These are phyloP conservation scores for Caenorhabditis plicata DNA, from an alignment of 2,888 invertebrate genomes.

Conservation along the genomic window DNA sequence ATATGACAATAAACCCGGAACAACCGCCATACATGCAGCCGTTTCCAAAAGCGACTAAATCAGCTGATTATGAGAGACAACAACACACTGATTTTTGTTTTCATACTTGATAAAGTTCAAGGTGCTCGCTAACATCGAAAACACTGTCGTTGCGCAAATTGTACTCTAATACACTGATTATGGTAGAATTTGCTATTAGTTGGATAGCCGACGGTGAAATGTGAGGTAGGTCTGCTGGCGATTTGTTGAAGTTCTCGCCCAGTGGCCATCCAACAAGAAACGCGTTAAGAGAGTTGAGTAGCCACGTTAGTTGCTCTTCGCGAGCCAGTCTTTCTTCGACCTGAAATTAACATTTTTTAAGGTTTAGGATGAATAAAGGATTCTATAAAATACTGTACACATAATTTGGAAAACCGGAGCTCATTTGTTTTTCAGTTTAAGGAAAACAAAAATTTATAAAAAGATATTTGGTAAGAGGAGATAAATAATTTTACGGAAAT, in stretches of 20 bases:
- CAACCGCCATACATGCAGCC: constrained; percentile 52
- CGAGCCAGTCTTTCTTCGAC: constrained; percentile 59
- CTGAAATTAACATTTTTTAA: constrained; percentile 8
- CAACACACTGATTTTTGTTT: too few relatives aligned
- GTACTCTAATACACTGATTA: constrained; percentile 57
- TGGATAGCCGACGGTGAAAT: constrained; percentile 29
- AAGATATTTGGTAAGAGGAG: not conserved
- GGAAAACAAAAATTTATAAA: not conserved
- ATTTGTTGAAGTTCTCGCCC: constrained; percentile 13
- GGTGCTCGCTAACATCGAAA: constrained; percentile 64
- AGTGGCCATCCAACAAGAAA: constrained; percentile 44
- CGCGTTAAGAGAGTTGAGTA: constrained; percentile 56
- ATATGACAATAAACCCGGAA: constrained; percentile 48
- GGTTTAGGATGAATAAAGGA: not conserved
- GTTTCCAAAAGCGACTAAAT: constrained; percentile 57
- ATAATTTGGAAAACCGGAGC: too few relatives aligned
- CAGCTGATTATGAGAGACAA: too few relatives aligned
- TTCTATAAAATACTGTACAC: too few relatives aligned
- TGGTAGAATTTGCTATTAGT: constrained; percentile 38
- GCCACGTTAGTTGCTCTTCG: constrained; percentile 65
- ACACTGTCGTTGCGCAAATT: constrained; percentile 63
- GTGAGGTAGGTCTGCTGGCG: constrained; percentile 21
- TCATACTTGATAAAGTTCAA: constrained; percentile 62
- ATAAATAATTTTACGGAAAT: too few relatives aligned
- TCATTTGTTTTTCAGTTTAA: too few relatives aligned